phyloP scores from a whole-genome alignment of 2,888 invertebrate species.

The Trichacis sp. region DNA sequence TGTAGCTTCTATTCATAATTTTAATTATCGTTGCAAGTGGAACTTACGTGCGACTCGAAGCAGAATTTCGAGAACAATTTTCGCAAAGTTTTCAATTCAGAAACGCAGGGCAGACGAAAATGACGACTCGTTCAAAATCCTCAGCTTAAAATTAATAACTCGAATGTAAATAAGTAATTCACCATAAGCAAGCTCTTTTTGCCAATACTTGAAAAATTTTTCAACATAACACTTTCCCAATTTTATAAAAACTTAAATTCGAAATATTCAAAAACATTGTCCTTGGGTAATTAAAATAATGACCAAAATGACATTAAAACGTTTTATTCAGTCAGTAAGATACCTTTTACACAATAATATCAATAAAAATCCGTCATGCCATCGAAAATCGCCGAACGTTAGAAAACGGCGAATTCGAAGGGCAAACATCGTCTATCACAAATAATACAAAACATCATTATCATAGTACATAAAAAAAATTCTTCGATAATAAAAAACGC shows the following conservation, averaged over 20 bases:
- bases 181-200: too few species aligned
- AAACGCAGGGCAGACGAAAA: conserved; percentile 40
- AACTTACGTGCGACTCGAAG: conserved; percentile 80
- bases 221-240: too few species aligned
- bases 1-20: too few species aligned
- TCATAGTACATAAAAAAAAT: neutral
- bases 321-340: conserved; percentile 69
- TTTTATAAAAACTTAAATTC: too few species aligned
- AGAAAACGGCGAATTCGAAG: neutral
- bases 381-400: neutral
- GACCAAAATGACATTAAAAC: conserved; percentile 63
- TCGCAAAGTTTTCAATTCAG: conserved; percentile 56
- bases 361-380: conserved; percentile 49
- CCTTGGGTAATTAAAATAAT: too few species aligned
- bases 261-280: conserved; percentile 8
- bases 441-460: neutral
- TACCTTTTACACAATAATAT: conserved; percentile 67
- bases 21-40: conserved; percentile 74
- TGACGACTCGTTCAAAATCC: conserved; percentile 14
- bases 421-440: neutral
- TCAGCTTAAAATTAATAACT: conserved; percentile 10
- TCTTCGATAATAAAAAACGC: conserved; percentile 18
- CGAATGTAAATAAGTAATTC: neutral
- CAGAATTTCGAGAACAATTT: conserved; percentile 79
- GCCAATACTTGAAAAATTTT: too few species aligned